phyloP scores from a whole-genome alignment of 2,888 invertebrate genomes.

The Icerya purchasi region DNA sequence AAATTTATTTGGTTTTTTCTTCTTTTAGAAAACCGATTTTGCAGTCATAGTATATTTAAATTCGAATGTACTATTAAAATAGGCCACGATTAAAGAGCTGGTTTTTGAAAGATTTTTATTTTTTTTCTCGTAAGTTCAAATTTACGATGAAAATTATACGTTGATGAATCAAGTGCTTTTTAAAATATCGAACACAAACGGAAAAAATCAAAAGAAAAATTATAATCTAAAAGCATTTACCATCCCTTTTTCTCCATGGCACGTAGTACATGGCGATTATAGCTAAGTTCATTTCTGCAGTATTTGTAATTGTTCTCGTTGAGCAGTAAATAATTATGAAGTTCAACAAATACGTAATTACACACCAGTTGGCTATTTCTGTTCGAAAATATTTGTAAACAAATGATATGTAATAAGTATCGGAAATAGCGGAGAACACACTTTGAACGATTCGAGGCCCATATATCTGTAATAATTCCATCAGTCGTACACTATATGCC shows the following conservation, averaged over 20 bases:
- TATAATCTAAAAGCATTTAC: too few species aligned
- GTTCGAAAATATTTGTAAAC: conserved; percentile 21
- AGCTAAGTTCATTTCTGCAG: conserved; percentile 60
- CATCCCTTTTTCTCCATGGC: conserved; percentile 27
- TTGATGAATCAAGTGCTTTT: too few species aligned
- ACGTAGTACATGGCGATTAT: conserved; percentile 59
- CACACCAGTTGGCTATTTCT: conserved; percentile 18
- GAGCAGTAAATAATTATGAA: conserved; percentile 88
- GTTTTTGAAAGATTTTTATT: neutral
- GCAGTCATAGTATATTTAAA: too few species aligned
- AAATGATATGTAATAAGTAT: conserved; percentile 40
- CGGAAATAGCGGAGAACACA: conserved; percentile 49
- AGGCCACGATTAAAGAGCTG: too few species aligned
- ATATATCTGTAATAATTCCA: conserved; percentile 32
- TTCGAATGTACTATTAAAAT: too few species aligned
- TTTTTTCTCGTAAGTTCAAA: neutral
- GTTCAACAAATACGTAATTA: conserved; percentile 38
- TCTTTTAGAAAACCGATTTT: too few species aligned
- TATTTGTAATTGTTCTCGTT: conserved; percentile 70
- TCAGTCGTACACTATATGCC: conserved; percentile 2
- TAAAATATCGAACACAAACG: too few species aligned
- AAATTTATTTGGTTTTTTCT: too few species aligned
- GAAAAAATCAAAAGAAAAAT: too few species aligned
- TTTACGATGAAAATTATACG: too few species aligned
- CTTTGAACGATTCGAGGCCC: conserved; percentile 67